phyloP scores from a whole-genome alignment of 2,888 invertebrate species.

The Unio pictorum region DNA sequence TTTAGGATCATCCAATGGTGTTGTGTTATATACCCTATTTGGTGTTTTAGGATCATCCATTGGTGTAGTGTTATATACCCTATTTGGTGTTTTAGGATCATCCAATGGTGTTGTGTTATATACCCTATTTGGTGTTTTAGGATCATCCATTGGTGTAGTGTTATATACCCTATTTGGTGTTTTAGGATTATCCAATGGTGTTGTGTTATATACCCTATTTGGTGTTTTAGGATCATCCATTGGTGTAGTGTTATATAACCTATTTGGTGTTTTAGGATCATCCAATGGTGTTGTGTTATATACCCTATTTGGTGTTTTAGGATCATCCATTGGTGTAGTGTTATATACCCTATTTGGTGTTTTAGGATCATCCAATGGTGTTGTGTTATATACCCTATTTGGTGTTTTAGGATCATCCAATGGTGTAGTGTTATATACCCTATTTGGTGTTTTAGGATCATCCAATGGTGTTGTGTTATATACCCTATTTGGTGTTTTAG shows the following conservation, averaged over 20 bases:
- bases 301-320: slow-evolving; percentile 57
- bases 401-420: slow-evolving; percentile 54
- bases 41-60: slow-evolving; percentile 55
- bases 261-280: slow-evolving; percentile 50
- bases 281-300: slow-evolving; percentile 54
- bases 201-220: slow-evolving; percentile 52
- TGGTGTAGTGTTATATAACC: slow-evolving; percentile 56
- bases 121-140: slow-evolving; percentile 57
- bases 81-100: slow-evolving; percentile 50
- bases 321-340: slow-evolving; percentile 57
- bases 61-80: slow-evolving; percentile 56
- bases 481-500: slow-evolving; percentile 57
- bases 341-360: slow-evolving; percentile 51
- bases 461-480: slow-evolving; percentile 54
- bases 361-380: no score
- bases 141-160: slow-evolving; percentile 57
- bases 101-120: slow-evolving; percentile 54
- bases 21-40: slow-evolving; percentile 52
- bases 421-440: slow-evolving; percentile 56
- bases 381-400: slow-evolving; percentile 44
- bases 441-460: slow-evolving; percentile 50
- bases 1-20: slow-evolving; percentile 55
- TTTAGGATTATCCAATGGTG: slow-evolving; percentile 55
- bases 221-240: slow-evolving; percentile 54
- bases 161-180: slow-evolving; percentile 55